Base-by-base conservation (phyloP, 2,113 vertebrate species). In the Delphinus delphis region DNA sequence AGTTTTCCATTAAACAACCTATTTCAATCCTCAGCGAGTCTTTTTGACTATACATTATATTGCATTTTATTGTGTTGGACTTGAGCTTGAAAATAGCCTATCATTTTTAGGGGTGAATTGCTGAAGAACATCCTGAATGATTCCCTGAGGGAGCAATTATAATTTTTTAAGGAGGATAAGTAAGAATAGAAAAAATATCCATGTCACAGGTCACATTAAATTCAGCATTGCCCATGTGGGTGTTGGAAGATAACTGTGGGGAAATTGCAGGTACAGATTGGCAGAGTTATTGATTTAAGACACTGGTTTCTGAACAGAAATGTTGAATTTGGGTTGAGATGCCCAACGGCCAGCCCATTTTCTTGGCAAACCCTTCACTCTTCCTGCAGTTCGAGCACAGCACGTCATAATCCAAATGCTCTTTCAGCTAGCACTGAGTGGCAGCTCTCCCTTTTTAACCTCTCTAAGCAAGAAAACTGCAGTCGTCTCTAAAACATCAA, bases 111-210 rank as follows among this genome's bases (percentile, higher is more conserved):
- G 73, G 74, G 26, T 95, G 77, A 93, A 58, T 80, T 95, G 91
- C 41, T 85, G 53, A 91, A 90, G 60, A 93, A 89, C 38, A 83
- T 63, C 20, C 10, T 23, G 55, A 94, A n/a, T 68, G 70, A 93
- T 95, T 97, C 93, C 96, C 92, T 93, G 53, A 97, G 93, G 89
- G 73, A 97, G 79, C 91, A 97, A 96, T 80, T 98, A 96, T 68
- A 90, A 95, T 88, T 96, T 88, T 84, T 93, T 85, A 80, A 94
- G 71, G 91, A 90, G 15, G 7, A 31, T 85, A 90, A 94, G 76
- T 81, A 88, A 74, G 67, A 95, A 71, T n/a, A 95, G 60, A 87
- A 90, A 84, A 95, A 71, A 21, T 44, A 47, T 41, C 36, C 84
- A 76, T 92, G 95, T 86, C 93, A 96, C 38, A 95, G 71, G 85